Conservation (phyloP, 2,888 invertebrate species). For the Morpho helenor region DNA sequence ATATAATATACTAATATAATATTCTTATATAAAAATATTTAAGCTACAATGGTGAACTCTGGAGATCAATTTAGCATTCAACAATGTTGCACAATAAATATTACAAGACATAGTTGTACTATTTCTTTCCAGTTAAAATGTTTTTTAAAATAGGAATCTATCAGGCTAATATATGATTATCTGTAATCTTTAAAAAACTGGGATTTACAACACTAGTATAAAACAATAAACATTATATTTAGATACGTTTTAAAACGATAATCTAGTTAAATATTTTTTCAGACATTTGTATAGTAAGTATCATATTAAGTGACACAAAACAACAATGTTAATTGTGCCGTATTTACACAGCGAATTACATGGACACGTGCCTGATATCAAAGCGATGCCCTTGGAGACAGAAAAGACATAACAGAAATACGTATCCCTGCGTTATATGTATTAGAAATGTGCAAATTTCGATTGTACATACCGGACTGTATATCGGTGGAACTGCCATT, state of each 20-base stretch:
- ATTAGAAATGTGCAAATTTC: constrained; percentile 20
- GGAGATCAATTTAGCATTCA: too few species aligned
- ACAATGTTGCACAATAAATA: too few species aligned
- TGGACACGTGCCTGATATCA: constrained; percentile 7
- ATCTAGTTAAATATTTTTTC: not conserved
- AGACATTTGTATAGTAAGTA: not conserved
- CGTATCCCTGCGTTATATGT: constrained; percentile 24
- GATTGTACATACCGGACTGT: constrained; percentile 58
- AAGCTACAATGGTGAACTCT: too few species aligned
- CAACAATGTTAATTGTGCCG: constrained; percentile 3
- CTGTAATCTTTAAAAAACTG: too few species aligned
- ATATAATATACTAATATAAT: too few species aligned
- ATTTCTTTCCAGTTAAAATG: too few species aligned
- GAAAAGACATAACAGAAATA: constrained; percentile 33
- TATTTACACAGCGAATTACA: constrained; percentile 14
- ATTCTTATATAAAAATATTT: too few species aligned
- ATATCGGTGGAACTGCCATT: constrained; percentile 61
- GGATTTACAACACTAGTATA: too few species aligned
- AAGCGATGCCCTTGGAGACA: constrained; percentile 52
- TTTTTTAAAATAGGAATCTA: too few species aligned
- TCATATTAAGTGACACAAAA: not conserved
- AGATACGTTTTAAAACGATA: not conserved
- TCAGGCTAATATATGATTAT: too few species aligned
- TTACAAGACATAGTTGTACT: too few species aligned
- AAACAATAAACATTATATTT: not conserved